phyloP scores from a whole-genome alignment of 2,888 invertebrate species.

The Plagodis dolabraria region DNA sequence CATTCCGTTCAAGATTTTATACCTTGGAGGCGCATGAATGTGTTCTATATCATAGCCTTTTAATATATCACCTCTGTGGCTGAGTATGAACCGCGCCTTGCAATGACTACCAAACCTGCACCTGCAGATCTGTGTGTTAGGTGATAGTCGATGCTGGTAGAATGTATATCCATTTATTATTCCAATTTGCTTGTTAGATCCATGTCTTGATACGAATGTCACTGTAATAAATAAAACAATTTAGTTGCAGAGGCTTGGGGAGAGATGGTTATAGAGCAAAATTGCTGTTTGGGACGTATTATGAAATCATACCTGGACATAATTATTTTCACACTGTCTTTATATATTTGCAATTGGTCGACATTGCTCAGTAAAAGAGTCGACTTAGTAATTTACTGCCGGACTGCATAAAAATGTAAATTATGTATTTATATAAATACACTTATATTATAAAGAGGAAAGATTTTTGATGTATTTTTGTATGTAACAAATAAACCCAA shows the following conservation, averaged over 20 bases:
- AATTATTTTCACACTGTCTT: too few species aligned
- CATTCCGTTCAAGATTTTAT: background rate
- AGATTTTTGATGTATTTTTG: too few species aligned
- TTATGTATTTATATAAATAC: too few species aligned
- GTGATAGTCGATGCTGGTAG: slow-evolving; percentile 4
- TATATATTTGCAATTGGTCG: too few species aligned
- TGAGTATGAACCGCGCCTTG: slow-evolving; percentile 31
- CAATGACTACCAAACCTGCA: slow-evolving; percentile 37
- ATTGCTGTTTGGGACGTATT: background rate
- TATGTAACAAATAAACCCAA: too few species aligned
- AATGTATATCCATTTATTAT: background rate
- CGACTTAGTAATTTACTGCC: too few species aligned
- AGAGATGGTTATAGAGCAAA: background rate
- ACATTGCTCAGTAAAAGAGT: too few species aligned
- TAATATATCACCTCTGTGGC: slow-evolving; percentile 1
- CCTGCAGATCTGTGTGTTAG: slow-evolving; percentile 31
- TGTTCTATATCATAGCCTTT: background rate
- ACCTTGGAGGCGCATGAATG: background rate
- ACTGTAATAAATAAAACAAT: background rate
- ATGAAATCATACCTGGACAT: background rate
- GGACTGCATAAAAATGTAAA: too few species aligned
- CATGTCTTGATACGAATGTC: background rate
- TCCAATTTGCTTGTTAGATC: background rate
- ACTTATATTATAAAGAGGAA: too few species aligned
- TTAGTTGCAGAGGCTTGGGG: background rate